Percentiles rank a stretch among this genome's conserved stretches.
Evolutionary conservation across 2,888 invertebrate species (phyloP).

Genomic region (Graphium colonna): DNA sequence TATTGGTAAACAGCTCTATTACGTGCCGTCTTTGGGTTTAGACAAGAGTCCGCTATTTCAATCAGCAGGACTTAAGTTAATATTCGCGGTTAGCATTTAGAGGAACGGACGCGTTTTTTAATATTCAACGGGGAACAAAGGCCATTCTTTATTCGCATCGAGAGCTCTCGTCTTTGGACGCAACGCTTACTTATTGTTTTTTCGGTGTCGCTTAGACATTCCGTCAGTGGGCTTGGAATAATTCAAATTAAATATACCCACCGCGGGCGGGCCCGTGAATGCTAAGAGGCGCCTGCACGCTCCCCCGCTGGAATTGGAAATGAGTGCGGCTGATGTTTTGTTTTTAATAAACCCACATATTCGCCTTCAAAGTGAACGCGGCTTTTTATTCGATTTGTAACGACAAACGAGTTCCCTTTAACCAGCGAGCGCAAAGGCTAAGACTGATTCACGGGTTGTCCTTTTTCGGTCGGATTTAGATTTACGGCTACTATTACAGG

Average conservation of each 20-base stretch:
- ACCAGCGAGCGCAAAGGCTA: conserved; percentile 37
- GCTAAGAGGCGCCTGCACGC: conserved; percentile 55
- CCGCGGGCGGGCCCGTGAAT: conserved; percentile 62
- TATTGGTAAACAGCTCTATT: conserved; percentile 66
- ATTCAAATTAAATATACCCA: conserved; percentile 76
- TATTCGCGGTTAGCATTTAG: conserved; percentile 37
- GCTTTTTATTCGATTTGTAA: conserved; percentile 65
- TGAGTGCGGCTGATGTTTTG: conserved; percentile 63
- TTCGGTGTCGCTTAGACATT: conserved; percentile 62
- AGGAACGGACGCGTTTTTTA: conserved; percentile 46
- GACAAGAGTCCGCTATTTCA: conserved; percentile 69
- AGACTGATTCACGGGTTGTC: conserved; percentile 27
- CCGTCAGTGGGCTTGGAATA: conserved; percentile 69
- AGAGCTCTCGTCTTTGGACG: conserved; percentile 53
- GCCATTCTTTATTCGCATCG: conserved; percentile 49
- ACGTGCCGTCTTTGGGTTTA: conserved; percentile 67
- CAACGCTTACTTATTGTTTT: conserved; percentile 56
- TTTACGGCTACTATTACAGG: no score
- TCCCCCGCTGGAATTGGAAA: conserved; percentile 64
- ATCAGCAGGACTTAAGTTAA: conserved; percentile 64
- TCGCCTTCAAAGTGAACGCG: conserved; percentile 57
- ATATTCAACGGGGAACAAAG: conserved; percentile 61
- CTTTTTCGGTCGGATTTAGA: no score
- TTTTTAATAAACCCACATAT: conserved; percentile 71
- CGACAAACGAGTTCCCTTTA: conserved; percentile 42